phyloP scores from a whole-genome alignment of 2,797 vertebrate species.

The Graptemys geographica region DNA sequence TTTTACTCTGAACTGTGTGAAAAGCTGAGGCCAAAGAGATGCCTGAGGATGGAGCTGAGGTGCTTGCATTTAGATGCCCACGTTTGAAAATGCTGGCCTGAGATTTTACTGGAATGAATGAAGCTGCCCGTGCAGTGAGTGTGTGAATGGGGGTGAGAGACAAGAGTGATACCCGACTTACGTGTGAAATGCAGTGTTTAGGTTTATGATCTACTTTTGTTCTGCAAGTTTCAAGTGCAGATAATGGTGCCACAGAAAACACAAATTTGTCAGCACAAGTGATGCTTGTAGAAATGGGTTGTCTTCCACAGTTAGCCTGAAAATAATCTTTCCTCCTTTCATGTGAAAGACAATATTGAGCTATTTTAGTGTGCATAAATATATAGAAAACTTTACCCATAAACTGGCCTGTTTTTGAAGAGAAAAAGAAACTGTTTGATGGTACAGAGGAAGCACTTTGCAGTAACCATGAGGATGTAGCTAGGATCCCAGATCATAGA shows the following conservation, averaged over 20 bases:
- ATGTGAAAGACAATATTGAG: rapidly evolving
- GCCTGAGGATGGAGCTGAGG: not conserved
- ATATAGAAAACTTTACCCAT: not conserved
- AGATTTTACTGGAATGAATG: not conserved
- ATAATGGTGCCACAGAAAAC: not conserved
- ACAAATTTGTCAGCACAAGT: not conserved
- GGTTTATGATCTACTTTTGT: not conserved
- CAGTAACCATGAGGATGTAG: rapidly evolving
- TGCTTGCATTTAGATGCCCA: not conserved
- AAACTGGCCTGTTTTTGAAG: not conserved
- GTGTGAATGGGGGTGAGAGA: not conserved
- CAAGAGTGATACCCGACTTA: not conserved
- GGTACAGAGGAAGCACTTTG: rapidly evolving
- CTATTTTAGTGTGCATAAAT: not conserved
- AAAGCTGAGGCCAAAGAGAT: not conserved
- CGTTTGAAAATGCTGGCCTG: not conserved
- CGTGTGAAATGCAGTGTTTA: not conserved
- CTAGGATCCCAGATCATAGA: not conserved
- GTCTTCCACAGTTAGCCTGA: rapidly evolving
- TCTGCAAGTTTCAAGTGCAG: not conserved
- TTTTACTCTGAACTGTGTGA: too few relatives aligned
- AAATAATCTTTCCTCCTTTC: not conserved
- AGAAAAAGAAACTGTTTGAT: not conserved
- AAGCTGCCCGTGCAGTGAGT: not conserved
- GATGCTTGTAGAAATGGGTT: not conserved